These are phyloP conservation scores for Trialeurodes vaporariorum DNA, from an alignment of 1,140 invertebrate genomes.

Conservation along the genomic window DNA sequence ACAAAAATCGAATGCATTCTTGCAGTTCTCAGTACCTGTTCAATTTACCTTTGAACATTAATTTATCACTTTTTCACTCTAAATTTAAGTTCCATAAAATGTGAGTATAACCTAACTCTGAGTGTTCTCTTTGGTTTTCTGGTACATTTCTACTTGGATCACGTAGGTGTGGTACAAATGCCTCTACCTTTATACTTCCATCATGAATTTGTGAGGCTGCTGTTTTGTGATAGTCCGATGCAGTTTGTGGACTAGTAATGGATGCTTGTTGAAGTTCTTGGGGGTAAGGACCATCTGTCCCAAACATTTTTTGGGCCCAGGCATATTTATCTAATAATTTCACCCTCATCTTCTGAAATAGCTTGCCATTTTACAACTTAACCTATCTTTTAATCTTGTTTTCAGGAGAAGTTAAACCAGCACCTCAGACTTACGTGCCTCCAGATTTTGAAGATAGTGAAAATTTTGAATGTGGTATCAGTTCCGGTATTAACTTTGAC, in stretches of 20 bases:
- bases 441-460: neutral
- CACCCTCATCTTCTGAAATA: neutral
- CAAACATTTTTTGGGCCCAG: neutral
- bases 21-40: too few species aligned
- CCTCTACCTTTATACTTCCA: too few species aligned
- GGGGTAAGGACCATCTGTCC: neutral
- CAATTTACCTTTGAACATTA: too few species aligned
- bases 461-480: neutral
- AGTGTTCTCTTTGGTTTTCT: too few species aligned
- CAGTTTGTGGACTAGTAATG: neutral
- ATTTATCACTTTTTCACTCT: too few species aligned
- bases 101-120: too few species aligned
- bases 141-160: too few species aligned
- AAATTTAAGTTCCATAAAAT: too few species aligned
- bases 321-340: neutral
- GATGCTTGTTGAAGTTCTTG: neutral
- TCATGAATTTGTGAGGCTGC: too few species aligned
- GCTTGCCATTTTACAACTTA: neutral
- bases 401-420: neutral
- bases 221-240: too few species aligned
- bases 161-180: too few species aligned
- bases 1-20: too few species aligned
- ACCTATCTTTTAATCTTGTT: neutral
- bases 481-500: neutral
- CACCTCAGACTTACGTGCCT: neutral